phyloP scores from a whole-genome alignment of 2,113 vertebrate species.

The Salvator merianae region DNA sequence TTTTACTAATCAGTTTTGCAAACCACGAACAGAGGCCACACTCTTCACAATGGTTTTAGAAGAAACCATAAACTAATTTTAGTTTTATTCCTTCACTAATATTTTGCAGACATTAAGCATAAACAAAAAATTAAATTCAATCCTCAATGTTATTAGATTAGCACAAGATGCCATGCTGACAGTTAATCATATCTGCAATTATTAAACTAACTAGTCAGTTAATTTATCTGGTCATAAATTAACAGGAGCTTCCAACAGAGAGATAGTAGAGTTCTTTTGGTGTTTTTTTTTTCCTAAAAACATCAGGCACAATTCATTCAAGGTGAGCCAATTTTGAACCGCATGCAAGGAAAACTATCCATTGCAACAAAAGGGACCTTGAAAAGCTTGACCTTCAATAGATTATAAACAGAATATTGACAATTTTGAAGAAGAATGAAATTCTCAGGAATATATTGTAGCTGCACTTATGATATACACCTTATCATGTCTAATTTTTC shows the following conservation, averaged over 20 bases:
- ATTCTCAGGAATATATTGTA: not conserved
- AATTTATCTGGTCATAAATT: not conserved
- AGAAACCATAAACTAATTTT: slow-evolving; percentile 48
- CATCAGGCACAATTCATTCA: not conserved
- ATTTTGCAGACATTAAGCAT: slow-evolving; percentile 32
- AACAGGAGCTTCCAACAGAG: slow-evolving; percentile 20
- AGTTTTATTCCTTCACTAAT: slow-evolving; percentile 13
- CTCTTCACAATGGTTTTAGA: slow-evolving; percentile 49
- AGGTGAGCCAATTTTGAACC: not conserved
- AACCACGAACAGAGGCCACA: slow-evolving; percentile 42
- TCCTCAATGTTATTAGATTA: slow-evolving; percentile 27
- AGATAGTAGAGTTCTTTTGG: not conserved
- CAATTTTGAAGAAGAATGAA: not conserved
- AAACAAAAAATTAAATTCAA: slow-evolving; percentile 51
- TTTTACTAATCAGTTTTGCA: slow-evolving; percentile 59
- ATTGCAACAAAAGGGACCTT: not conserved
- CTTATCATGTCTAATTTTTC: not conserved
- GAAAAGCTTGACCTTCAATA: not conserved
- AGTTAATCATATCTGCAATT: slow-evolving; percentile 7
- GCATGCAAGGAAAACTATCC: not conserved
- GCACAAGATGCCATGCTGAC: slow-evolving; percentile 37
- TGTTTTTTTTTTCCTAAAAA: not conserved
- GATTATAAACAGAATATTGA: not conserved
- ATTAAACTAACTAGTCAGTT: not conserved
- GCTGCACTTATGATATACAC: not conserved